phyloP scores from a whole-genome alignment of 1,140 invertebrate species.

The Drosophila ohnishii region DNA sequence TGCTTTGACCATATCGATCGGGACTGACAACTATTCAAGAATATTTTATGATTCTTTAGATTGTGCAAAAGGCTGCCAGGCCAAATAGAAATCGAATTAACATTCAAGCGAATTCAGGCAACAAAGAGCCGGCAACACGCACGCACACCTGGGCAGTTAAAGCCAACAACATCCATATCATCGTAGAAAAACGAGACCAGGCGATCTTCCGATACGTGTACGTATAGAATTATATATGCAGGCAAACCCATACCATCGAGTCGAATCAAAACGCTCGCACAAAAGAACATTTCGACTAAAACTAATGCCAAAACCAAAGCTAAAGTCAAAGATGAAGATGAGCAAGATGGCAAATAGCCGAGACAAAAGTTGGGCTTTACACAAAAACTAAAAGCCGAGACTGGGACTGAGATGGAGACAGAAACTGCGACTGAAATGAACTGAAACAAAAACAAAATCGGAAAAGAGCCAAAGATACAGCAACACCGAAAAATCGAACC shows the following conservation, averaged over 20 bases:
- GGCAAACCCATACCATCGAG: slow-evolving; percentile 42
- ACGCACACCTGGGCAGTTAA: slow-evolving; percentile 4
- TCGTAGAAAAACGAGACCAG: slow-evolving; percentile 71
- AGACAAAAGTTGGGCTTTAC: slow-evolving; percentile 41
- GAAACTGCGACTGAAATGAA: slow-evolving; percentile 17
- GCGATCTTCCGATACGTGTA: slow-evolving; percentile 27
- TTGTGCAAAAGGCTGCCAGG: slow-evolving; percentile 50
- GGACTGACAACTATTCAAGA: slow-evolving; percentile 38
- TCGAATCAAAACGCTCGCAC: slow-evolving; percentile 33
- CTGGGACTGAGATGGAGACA: slow-evolving; percentile 15
- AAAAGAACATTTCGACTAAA: slow-evolving; percentile 61
- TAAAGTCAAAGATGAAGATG: slow-evolving; percentile 36
- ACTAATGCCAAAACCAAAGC: slow-evolving; percentile 19
- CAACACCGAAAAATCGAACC: slow-evolving; percentile 50
- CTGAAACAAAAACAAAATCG: slow-evolving; percentile 32
- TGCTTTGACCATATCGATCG: slow-evolving; percentile 24
- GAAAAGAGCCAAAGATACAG: slow-evolving; percentile 41
- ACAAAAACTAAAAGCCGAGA: slow-evolving; percentile 21
- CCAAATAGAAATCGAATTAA: slow-evolving; percentile 67
- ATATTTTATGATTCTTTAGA: slow-evolving; percentile 55
- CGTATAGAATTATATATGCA: slow-evolving; percentile 5
- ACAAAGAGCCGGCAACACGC: slow-evolving; percentile 53
- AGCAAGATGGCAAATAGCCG: slow-evolving; percentile 32
- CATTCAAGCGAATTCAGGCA: slow-evolving; percentile 48
- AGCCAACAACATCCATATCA: slow-evolving; percentile 34